phyloP scores from a whole-genome alignment of 2,888 invertebrate species.

The Drosophila histrio region DNA sequence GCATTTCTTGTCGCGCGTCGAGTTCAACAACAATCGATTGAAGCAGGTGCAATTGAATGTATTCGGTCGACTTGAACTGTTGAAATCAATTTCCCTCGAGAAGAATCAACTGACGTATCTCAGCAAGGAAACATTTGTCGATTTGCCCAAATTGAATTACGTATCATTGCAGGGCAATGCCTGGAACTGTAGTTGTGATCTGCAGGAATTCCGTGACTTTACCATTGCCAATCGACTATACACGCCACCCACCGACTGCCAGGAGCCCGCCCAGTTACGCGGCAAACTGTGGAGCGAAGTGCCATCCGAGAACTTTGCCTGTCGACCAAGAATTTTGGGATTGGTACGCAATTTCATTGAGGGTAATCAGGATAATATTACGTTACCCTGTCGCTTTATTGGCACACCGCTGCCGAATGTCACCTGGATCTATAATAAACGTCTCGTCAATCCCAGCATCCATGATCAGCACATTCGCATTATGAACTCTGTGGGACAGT shows the following conservation, averaged over 20 bases:
- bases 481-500: conserved; percentile 77
- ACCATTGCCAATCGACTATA: conserved; percentile 90
- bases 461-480: conserved; percentile 80
- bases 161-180: conserved; percentile 92
- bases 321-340: conserved; percentile 89
- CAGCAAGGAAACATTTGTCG: conserved; percentile 87
- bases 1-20: conserved; percentile 90
- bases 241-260: conserved; percentile 90
- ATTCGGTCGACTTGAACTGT: conserved; percentile 86
- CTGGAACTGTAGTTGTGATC: conserved; percentile 94
- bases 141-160: conserved; percentile 88
- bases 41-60: conserved; percentile 88
- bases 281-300: conserved; percentile 90
- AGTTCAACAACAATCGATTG: conserved; percentile 90
- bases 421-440: conserved; percentile 86
- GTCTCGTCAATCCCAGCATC: conserved; percentile 68
- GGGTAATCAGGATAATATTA: conserved; percentile 88
- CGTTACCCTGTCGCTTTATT: conserved; percentile 88
- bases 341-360: conserved; percentile 85
- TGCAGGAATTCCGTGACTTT: conserved; percentile 92
- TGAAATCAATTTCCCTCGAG: conserved; percentile 89
- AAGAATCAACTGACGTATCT: conserved; percentile 90
- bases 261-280: conserved; percentile 88
- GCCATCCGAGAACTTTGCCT: conserved; percentile 91
- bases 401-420: conserved; percentile 90